Evolutionary conservation across 2,113 vertebrate species (phyloP).

Genomic region (Apteryx owenii): DNA sequence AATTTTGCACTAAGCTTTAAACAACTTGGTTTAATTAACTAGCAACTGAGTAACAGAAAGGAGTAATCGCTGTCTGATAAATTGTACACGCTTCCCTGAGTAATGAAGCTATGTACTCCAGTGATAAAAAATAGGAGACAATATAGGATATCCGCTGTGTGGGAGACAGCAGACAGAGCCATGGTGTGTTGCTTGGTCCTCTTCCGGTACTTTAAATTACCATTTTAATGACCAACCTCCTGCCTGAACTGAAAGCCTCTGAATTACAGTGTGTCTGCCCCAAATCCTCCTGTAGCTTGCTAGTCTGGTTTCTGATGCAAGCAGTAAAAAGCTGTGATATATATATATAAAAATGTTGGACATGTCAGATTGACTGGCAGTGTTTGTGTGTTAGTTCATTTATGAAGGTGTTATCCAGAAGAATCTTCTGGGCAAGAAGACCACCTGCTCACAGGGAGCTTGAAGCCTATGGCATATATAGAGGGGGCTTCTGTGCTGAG

Average conservation of each 20-base stretch:
- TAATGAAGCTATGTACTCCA: neutral
- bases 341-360: neutral
- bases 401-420: neutral
- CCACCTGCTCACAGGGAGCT: rapidly evolving
- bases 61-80: neutral
- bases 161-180: neutral
- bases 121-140: slow-evolving; percentile 29
- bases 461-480: neutral
- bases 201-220: slow-evolving; percentile 4
- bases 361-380: neutral
- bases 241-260: neutral
- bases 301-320: neutral
- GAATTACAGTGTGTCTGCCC: neutral
- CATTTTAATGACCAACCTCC: slow-evolving; percentile 35
- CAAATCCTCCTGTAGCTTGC: neutral
- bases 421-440: neutral
- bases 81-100: neutral
- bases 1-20: neutral
- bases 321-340: neutral
- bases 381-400: neutral
- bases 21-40: neutral
- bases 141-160: neutral
- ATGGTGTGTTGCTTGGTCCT: neutral
- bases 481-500: neutral
- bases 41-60: neutral